Evolutionary conservation across 2,113 vertebrate species (phyloP).

Genomic region (Lepus timidus): DNA sequence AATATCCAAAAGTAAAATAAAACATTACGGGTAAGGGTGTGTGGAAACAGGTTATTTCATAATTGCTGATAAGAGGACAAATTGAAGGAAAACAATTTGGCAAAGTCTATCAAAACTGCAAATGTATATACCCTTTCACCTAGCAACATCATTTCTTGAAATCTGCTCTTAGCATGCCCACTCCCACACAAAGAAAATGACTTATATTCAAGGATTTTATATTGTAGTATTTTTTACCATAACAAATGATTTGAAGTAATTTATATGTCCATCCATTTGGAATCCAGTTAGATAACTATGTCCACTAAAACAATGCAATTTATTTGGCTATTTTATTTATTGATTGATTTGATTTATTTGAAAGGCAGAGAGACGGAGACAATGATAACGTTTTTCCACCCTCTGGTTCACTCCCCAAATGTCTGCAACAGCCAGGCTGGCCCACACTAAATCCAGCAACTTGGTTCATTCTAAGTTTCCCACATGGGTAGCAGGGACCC

Average conservation of each 20-base stretch:
- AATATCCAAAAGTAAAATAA: neutral
- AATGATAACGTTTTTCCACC: too few species aligned
- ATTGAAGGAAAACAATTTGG: neutral
- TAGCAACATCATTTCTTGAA: neutral
- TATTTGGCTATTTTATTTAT: neutral
- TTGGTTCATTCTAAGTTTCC: too few species aligned
- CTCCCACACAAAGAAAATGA: neutral
- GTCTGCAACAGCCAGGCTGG: too few species aligned
- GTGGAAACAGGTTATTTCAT: neutral
- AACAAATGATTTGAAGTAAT: constrained; percentile 36
- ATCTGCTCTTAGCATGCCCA: neutral
- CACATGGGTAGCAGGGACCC: too few species aligned
- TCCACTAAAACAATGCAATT: neutral
- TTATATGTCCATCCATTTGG: neutral
- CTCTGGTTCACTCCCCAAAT: too few species aligned
- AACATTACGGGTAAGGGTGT: neutral
- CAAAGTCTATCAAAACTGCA: neutral
- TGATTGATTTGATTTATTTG: too few species aligned
- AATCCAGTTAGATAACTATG: neutral
- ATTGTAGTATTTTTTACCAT: neutral
- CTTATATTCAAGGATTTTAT: constrained; percentile 16
- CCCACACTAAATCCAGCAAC: too few species aligned
- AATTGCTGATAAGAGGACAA: neutral
- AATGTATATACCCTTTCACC: neutral
- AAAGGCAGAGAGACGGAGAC: too few species aligned